phyloP scores from a whole-genome alignment of 2,888 invertebrate genomes.

The Lasiommata megera region DNA sequence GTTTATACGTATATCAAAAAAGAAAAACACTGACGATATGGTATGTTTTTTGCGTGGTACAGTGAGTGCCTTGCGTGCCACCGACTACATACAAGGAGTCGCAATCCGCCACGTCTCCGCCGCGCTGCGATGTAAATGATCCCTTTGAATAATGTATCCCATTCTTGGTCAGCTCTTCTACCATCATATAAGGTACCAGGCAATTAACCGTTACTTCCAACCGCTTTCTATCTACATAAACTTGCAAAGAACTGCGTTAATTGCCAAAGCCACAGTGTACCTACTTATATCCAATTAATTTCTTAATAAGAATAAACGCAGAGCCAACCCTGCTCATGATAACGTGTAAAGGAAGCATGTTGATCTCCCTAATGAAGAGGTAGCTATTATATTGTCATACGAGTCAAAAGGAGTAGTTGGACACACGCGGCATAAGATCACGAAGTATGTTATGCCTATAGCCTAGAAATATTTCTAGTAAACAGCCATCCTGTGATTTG shows the following conservation, averaged over 20 bases:
- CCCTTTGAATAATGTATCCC: constrained; percentile 78
- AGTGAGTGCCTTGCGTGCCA: constrained; percentile 62
- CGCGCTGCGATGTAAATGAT: constrained; percentile 75
- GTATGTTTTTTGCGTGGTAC: constrained; percentile 61
- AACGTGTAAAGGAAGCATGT: not conserved
- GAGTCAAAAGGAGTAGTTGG: no score
- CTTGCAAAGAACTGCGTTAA: constrained; percentile 45
- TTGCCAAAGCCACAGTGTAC: constrained; percentile 30
- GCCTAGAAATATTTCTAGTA: no score
- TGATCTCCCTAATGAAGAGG: not conserved
- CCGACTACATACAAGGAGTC: constrained; percentile 65
- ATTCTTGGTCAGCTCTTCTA: constrained; percentile 66
- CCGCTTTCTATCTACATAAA: constrained; percentile 58
- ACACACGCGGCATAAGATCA: no score
- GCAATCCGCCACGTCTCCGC: constrained; percentile 67
- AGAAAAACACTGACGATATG: constrained; percentile 64
- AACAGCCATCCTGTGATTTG: no score
- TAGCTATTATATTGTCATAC: no score
- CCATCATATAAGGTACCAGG: constrained; percentile 70
- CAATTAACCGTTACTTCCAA: constrained; percentile 71
- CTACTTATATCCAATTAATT: constrained; percentile 19
- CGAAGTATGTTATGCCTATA: no score
- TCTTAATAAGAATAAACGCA: not conserved
- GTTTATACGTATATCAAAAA: constrained; percentile 53
- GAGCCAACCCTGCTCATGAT: no score